These are phyloP conservation scores for Metalampra italica DNA, from an alignment of 2,888 invertebrate genomes.

Conservation along the genomic window DNA sequence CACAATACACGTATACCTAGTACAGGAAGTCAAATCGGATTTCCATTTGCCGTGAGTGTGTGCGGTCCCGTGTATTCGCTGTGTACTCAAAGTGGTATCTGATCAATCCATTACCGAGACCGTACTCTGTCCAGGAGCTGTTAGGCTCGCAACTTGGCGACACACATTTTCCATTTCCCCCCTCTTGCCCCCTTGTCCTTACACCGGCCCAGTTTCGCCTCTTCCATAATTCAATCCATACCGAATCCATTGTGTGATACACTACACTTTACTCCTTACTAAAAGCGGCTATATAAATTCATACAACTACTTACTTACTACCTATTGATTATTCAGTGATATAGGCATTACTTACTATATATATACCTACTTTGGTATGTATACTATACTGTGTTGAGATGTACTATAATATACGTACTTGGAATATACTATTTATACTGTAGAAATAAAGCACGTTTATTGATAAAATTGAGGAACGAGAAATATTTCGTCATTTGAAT, in stretches of 20 bases:
- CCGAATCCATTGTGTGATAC: slow-evolving; percentile 62
- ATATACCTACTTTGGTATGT: no score
- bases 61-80: slow-evolving; percentile 13
- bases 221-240: slow-evolving; percentile 74
- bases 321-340: no score
- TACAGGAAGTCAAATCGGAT: slow-evolving; percentile 9
- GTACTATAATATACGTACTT: no score
- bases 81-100: slow-evolving; percentile 57
- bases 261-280: slow-evolving; percentile 23
- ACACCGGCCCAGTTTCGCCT: slow-evolving; percentile 58
- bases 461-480: no score
- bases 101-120: slow-evolving; percentile 72
- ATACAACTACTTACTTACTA: neutral
- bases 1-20: neutral
- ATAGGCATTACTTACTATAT: no score
- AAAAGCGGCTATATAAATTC: slow-evolving; percentile 8
- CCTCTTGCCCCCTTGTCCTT: slow-evolving; percentile 41
- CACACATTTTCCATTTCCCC: slow-evolving; percentile 75
- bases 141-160: slow-evolving; percentile 66
- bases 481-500: no score
- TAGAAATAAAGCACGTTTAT: no score
- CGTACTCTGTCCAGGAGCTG: slow-evolving; percentile 62
- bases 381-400: no score
- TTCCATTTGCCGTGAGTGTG: slow-evolving; percentile 11
- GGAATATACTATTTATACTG: no score